phyloP scores from a whole-genome alignment of 2,888 invertebrate genomes.

The Pseudolycoriella hygida region DNA sequence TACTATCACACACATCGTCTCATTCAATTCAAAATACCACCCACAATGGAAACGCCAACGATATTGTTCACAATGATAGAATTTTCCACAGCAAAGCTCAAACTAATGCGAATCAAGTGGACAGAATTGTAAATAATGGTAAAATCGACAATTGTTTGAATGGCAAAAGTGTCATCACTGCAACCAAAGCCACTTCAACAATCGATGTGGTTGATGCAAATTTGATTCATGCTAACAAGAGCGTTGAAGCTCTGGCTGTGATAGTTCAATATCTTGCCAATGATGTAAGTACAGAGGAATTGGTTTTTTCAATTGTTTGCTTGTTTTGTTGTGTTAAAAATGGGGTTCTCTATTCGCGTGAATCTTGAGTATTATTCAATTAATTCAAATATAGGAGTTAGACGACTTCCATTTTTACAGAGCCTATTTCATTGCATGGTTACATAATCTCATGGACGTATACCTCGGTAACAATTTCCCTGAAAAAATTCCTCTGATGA shows the following conservation, averaged over 20 bases:
- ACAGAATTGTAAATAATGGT: not conserved
- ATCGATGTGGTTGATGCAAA: constrained; percentile 16
- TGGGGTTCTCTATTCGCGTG: no score
- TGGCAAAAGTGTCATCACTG: constrained; percentile 30
- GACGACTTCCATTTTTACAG: no score
- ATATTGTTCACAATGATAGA: not conserved
- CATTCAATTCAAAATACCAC: not conserved
- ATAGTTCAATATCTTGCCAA: constrained; percentile 71
- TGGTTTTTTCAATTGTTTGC: constrained; percentile 2
- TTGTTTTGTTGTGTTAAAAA: not conserved
- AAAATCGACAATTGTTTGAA: constrained; percentile 18
- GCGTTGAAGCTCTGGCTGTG: constrained; percentile 68
- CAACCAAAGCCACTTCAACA: constrained; percentile 21
- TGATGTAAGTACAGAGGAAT: constrained; percentile 37
- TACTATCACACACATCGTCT: not conserved
- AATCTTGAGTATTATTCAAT: no score
- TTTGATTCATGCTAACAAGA: constrained; percentile 33
- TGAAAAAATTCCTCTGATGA: no score
- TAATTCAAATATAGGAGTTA: no score
- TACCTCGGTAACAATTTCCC: no score
- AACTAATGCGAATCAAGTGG: not conserved
- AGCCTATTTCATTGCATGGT: no score
- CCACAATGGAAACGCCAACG: not conserved
- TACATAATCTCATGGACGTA: no score
- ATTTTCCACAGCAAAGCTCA: not conserved